These are phyloP conservation scores for Sorex maritimensis DNA, from an alignment of 2,797 vertebrate genomes.

Conservation along the genomic window DNA sequence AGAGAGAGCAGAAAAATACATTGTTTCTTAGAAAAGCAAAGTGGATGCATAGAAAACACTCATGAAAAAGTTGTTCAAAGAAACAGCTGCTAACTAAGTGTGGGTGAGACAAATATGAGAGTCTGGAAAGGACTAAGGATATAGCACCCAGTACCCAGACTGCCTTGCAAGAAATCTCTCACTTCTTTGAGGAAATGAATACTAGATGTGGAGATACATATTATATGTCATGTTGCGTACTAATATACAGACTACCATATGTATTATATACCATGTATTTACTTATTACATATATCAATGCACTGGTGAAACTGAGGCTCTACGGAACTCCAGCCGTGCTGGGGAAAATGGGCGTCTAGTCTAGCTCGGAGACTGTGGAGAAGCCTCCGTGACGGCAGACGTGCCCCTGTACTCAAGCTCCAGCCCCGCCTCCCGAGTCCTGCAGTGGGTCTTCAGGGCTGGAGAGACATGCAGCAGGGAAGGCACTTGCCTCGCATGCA, in stretches of 20 bases:
- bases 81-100: conserved; percentile 54
- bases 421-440: too few relatives aligned
- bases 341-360: not conserved
- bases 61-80: conserved; percentile 20
- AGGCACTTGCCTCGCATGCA: too few relatives aligned
- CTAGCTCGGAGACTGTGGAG: not conserved
- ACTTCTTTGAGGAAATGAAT: conserved; percentile 54
- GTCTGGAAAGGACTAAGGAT: conserved; percentile 22
- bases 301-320: not conserved
- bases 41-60: conserved; percentile 7
- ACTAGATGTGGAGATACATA: not conserved
- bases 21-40: too few relatives aligned
- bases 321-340: not conserved
- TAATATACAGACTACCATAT: too few relatives aligned
- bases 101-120: conserved; percentile 12
- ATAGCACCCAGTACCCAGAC: not conserved
- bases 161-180: conserved; percentile 52
- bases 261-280: too few relatives aligned
- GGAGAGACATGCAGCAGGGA: too few relatives aligned
- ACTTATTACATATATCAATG: not conserved
- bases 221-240: too few relatives aligned
- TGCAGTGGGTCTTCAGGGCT: too few relatives aligned
- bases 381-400: too few relatives aligned
- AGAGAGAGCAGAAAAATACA: too few relatives aligned
- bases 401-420: not conserved